Base-by-base conservation (phyloP, 2,888 invertebrate genomes). In the Apantesis nais region DNA sequence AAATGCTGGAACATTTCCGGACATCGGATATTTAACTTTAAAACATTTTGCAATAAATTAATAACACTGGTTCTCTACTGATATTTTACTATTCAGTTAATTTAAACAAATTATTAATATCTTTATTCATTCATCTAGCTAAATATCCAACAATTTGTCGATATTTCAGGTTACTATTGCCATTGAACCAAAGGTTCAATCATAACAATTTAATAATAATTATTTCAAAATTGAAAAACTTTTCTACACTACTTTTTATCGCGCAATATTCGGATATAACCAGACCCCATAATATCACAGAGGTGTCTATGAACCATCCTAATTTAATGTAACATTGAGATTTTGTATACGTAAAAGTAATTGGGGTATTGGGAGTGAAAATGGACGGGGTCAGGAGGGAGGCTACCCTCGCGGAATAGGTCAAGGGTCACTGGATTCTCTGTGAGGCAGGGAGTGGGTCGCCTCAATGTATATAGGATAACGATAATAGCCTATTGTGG, bases 351-450 rank as follows among this genome's bases (percentile, higher is more conserved):
- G 74, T 84, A 85, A 86, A 81, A 76, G 77, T 85, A 82, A 84
- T 86, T 83, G 76, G 81, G 78, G 74, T 73, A 71, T 68, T 67
- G 81, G 83, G 83, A 78, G 85, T 73, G 79, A 79, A 83, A 77
- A 80, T 80, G 34, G 78, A 71, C 58, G 80, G 76, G 76, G 72
- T 65, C 29, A 74, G 77, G 69, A 76, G 76, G 84, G 82, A 71
- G 78, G 69, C 78, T 79, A 77, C 83, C 83, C 84, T 79, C 80
- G 75, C 80, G 72, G 83, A 88, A 83, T 86, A 83, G 91, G 90
- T 90, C 90, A 90, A 90, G 89, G 89, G 89, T 90, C 90, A 87
- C 80, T 83, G 87, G 82, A 84, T 86, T 84, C 82, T 83, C 82
- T 75, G 78, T 76, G 74, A 80, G 79, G 75, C 78, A 78, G 79